Evolutionary conservation across 1,140 invertebrate species (phyloP).

Genomic region (Coboldia fuscipes): DNA sequence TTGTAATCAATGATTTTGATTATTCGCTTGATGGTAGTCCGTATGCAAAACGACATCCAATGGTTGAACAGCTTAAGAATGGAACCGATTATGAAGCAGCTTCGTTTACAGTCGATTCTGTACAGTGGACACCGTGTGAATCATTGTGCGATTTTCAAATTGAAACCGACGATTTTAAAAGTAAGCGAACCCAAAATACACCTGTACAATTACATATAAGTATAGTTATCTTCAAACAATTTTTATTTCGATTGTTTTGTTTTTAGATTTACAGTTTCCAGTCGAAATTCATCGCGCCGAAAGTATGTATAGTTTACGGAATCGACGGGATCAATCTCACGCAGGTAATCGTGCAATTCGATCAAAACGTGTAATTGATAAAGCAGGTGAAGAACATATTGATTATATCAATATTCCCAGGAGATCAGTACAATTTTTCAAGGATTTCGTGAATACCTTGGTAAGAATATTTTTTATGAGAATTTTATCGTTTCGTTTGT

Average conservation of each 20-base stretch:
- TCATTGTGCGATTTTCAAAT: not conserved
- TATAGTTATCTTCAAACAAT: not conserved
- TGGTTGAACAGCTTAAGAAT: not conserved
- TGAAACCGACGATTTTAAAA: not conserved
- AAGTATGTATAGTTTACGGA: conserved; percentile 2
- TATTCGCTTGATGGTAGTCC: not conserved
- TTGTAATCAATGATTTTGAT: not conserved
- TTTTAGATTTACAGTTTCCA: conserved; percentile 1
- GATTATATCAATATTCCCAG: conserved; percentile 22
- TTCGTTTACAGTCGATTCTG: not conserved
- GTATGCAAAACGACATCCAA: not conserved
- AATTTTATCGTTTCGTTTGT: not conserved
- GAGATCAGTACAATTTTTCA: conserved; percentile 28
- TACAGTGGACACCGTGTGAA: not conserved
- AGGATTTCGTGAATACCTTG: conserved; percentile 34
- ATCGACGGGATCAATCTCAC: not conserved
- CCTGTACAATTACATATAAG: not conserved
- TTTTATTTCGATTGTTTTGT: not conserved
- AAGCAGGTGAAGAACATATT: conserved; percentile 17
- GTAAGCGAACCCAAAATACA: not conserved
- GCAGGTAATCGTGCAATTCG: not conserved
- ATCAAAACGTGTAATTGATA: conserved; percentile 12
- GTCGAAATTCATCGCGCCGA: not conserved
- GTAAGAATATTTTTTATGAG: conserved; percentile 15
- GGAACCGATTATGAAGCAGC: not conserved